Percentiles rank a stretch among this genome's conserved stretches.
Evolutionary conservation across 2,888 invertebrate species (phyloP).

Genomic region (Noctua pronuba): DNA sequence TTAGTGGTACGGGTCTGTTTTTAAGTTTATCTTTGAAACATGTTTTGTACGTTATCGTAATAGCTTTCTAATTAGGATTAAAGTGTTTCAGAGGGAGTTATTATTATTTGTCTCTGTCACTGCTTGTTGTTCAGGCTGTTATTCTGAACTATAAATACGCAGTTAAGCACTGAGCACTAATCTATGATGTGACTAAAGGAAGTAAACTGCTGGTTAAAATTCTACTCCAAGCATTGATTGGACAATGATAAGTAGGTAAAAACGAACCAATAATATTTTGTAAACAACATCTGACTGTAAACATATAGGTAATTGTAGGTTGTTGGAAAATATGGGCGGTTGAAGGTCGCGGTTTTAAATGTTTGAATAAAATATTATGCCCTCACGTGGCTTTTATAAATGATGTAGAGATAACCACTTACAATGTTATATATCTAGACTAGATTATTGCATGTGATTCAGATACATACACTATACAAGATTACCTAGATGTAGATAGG

Average conservation of each 20-base stretch:
- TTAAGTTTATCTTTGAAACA: conserved; percentile 9
- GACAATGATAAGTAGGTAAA: neutral
- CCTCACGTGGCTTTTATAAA: conserved; percentile 50
- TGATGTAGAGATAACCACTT: conserved; percentile 3
- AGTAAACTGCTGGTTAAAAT: neutral
- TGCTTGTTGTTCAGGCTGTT: neutral
- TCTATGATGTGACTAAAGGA: neutral
- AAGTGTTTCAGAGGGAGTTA: neutral
- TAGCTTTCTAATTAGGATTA: neutral
- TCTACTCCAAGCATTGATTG: neutral
- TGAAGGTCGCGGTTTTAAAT: conserved; percentile 40
- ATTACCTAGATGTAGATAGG: neutral
- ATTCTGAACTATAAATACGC: neutral
- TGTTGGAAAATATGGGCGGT: conserved; percentile 16
- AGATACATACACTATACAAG: neutral
- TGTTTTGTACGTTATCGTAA: neutral
- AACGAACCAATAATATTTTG: conserved; percentile 8
- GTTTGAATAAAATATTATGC: conserved; percentile 44
- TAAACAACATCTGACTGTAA: conserved; percentile 14
- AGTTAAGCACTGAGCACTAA: neutral
- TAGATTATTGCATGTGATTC: conserved; percentile 18
- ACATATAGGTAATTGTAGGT: neutral
- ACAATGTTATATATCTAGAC: conserved; percentile 14
- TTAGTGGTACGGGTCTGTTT: neutral
- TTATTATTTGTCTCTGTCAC: neutral